phyloP scores from a whole-genome alignment of 2,797 vertebrate species.

The Coendou prehensilis region DNA sequence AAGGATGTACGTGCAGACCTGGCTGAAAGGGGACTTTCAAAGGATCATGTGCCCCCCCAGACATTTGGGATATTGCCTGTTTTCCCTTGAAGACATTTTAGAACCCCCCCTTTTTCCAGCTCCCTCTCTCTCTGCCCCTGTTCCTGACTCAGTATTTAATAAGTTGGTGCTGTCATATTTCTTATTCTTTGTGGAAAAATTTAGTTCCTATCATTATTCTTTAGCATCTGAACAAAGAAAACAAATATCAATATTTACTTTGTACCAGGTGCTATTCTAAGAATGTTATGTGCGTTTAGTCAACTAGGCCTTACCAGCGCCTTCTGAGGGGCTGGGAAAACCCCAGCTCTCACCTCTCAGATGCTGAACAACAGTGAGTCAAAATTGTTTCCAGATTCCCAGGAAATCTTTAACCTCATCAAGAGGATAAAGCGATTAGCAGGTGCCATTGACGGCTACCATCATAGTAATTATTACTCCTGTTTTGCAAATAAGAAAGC shows the following conservation, averaged over 20 bases:
- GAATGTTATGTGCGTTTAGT: not conserved
- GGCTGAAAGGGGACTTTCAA: not conserved
- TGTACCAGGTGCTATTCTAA: not conserved
- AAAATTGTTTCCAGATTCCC: slow-evolving; percentile 56
- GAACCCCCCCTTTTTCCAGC: not conserved
- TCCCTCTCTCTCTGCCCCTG: not conserved
- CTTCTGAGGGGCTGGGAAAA: not conserved
- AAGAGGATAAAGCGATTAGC: slow-evolving; percentile 84
- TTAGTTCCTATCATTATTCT: not conserved
- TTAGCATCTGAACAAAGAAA: slow-evolving; percentile 13
- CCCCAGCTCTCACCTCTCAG: not conserved
- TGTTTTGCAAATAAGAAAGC: not conserved
- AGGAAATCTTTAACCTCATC: slow-evolving; percentile 84
- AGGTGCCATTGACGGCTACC: slow-evolving; percentile 80
- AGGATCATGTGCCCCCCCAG: fast-evolving
- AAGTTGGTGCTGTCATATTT: not conserved
- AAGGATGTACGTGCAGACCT: not conserved
- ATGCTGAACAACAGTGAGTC: not conserved
- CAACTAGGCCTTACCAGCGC: not conserved
- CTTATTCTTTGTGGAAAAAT: not conserved
- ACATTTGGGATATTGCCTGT: not conserved
- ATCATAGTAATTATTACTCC: not conserved
- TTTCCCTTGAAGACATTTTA: not conserved
- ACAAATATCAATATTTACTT: not conserved
- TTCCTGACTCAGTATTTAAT: not conserved